phyloP scores from a whole-genome alignment of 2,113 vertebrate genomes.

The Sylvietta virens region DNA sequence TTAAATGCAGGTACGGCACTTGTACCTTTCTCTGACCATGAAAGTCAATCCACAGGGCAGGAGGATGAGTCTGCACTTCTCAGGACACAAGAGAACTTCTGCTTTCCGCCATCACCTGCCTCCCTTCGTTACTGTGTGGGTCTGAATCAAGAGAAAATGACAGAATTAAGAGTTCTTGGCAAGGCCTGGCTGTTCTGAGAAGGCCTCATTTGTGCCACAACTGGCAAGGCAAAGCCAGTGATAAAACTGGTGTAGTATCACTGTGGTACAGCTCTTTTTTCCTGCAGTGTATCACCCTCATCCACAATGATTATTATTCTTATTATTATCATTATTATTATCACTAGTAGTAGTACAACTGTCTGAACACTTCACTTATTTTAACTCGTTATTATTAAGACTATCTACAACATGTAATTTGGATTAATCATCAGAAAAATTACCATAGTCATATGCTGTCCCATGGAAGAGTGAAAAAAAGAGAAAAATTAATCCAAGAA shows the following conservation, averaged over 20 bases:
- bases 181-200: neutral
- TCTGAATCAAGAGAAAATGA: neutral
- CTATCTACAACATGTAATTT: neutral
- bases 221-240: neutral
- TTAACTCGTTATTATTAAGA: neutral
- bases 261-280: neutral
- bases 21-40: neutral
- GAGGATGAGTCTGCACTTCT: slow-evolving; percentile 8
- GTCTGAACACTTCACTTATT: neutral
- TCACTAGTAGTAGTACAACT: fast-evolving
- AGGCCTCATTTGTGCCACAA: neutral
- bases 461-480: neutral
- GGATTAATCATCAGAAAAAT: neutral
- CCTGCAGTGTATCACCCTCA: neutral
- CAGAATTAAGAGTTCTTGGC: neutral
- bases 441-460: neutral
- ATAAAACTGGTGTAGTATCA: neutral
- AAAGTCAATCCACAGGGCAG: neutral
- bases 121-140: neutral
- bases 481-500: neutral
- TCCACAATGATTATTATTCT: neutral
- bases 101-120: neutral
- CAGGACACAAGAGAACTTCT: neutral
- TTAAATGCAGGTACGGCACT: neutral
- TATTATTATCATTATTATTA: neutral